phyloP scores from a whole-genome alignment of 37 sponge, comb jelly and placozoan species.

The Spongilla lacustris region DNA sequence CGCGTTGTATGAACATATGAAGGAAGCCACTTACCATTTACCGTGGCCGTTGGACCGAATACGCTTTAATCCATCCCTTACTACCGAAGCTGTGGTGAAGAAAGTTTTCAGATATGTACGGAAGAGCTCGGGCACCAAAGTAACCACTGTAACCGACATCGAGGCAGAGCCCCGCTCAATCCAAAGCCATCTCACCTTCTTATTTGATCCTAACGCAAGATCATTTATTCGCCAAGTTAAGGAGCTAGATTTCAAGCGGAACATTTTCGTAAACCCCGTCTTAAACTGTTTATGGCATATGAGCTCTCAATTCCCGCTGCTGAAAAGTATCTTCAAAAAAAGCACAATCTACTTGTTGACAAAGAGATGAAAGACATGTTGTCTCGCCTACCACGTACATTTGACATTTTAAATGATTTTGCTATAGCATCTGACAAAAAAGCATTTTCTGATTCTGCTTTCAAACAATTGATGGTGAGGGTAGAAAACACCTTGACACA shows the following conservation, averaged over 20 bases:
- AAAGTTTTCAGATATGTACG: background rate
- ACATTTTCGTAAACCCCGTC: background rate
- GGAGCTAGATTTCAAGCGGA: background rate
- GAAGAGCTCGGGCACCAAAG: background rate
- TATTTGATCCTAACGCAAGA: background rate
- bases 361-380: background rate
- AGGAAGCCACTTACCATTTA: background rate
- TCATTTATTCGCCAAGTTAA: background rate
- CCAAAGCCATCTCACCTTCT: background rate
- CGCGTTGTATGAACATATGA: background rate
- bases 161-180: background rate
- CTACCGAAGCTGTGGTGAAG: background rate
- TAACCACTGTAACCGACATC: background rate
- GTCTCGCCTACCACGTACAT: background rate
- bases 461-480: background rate
- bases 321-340: conserved; percentile 1
- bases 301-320: background rate
- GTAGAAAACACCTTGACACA: background rate
- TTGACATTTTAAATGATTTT: background rate
- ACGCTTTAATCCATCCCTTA: background rate
- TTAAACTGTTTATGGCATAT: background rate
- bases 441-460: background rate
- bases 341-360: background rate
- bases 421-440: background rate
- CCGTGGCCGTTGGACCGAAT: background rate